phyloP scores from a whole-genome alignment of 2,797 vertebrate species.

The Myotis vivesi region DNA sequence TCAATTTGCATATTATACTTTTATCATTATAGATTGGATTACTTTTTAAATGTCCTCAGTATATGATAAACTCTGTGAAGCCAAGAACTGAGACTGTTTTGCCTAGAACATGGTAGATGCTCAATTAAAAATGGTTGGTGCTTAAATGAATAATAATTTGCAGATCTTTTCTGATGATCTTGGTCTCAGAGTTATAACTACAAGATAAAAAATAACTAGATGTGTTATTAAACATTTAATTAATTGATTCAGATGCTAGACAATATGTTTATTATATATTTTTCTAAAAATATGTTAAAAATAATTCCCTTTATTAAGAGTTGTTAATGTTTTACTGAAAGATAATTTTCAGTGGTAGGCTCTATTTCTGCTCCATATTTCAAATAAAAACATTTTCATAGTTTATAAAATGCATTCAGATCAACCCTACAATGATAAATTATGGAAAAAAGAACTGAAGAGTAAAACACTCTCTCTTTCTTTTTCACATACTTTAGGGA shows the following conservation, averaged over 20 bases:
- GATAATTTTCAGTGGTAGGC: not conserved
- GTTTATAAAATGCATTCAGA: not conserved
- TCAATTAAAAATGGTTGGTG: not conserved
- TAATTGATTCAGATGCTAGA: not conserved
- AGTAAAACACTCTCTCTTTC: not conserved
- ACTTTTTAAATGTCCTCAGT: not conserved
- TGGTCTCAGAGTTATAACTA: conserved; percentile 3
- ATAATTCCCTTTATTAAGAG: not conserved
- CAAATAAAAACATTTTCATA: conserved; percentile 17
- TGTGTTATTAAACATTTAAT: conserved; percentile 38
- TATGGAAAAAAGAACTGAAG: not conserved
- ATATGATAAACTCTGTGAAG: not conserved
- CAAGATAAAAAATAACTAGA: conserved; percentile 18
- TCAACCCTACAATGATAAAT: not conserved
- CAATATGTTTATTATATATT: not conserved
- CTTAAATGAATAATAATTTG: not conserved
- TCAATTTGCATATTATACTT: too few species aligned
- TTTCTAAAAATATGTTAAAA: not conserved
- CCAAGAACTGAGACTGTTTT: not conserved
- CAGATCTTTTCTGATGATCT: not conserved
- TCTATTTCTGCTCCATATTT: not conserved
- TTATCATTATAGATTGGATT: not conserved
- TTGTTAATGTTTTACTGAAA: not conserved
- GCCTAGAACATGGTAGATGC: not conserved
- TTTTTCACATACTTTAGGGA: not conserved